phyloP scores from a whole-genome alignment of 2,113 vertebrate species.

The Dinomys branickii region DNA sequence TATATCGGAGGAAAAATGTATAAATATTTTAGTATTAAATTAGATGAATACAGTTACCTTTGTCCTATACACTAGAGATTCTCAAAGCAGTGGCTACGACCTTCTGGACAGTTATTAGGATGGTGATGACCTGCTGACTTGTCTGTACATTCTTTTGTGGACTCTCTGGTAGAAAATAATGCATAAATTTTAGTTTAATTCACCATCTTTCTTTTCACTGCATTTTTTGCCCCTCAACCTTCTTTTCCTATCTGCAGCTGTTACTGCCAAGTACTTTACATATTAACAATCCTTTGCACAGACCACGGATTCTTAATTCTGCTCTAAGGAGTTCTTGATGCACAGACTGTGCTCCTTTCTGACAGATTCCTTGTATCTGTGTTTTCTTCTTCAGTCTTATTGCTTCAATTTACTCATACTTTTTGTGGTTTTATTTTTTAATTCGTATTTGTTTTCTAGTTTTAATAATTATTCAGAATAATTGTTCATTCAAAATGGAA shows the following conservation, averaged over 20 bases:
- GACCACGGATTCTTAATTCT: neutral
- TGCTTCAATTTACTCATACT: neutral
- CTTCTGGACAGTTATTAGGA: neutral
- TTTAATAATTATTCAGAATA: neutral
- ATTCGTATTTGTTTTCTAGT: neutral
- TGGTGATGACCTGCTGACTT: neutral
- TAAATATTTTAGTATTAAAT: neutral
- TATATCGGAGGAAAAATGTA: neutral
- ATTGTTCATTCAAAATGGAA: neutral
- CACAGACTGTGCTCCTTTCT: accelerated
- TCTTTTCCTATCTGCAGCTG: neutral
- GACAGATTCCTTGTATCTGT: neutral
- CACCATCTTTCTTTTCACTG: neutral
- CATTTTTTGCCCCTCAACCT: neutral
- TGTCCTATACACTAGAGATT: neutral
- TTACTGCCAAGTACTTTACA: neutral
- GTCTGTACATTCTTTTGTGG: neutral
- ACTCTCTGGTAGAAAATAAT: neutral
- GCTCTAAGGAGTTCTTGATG: neutral
- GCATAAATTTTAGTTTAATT: neutral
- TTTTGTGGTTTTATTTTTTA: neutral
- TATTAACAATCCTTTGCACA: neutral
- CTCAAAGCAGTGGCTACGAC: neutral
- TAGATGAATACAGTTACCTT: neutral
- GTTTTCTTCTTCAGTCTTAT: neutral